Conservation (phyloP, 2,797 vertebrate genomes). For the Eremophila alpestris region DNA sequence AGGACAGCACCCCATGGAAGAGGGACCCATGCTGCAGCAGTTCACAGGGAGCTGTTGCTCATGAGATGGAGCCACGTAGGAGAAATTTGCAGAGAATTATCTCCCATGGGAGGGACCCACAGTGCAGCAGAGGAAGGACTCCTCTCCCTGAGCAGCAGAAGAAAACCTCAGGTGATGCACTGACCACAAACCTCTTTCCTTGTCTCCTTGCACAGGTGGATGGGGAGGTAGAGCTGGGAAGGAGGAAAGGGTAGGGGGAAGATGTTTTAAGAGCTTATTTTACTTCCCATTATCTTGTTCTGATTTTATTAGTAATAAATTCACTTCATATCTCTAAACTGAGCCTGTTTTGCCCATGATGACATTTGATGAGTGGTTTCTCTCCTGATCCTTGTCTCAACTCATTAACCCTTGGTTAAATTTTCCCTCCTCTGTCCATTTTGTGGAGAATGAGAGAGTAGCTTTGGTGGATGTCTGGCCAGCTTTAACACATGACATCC, state of each 20-base stretch:
- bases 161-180: neutral
- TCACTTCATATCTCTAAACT: neutral
- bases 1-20: neutral
- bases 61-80: fast-evolving
- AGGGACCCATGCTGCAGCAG: neutral
- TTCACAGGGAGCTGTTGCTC: neutral
- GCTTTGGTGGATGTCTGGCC: neutral
- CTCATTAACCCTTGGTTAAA: fast-evolving
- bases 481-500: neutral
- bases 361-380: neutral
- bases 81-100: neutral
- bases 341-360: neutral
- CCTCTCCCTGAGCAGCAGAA: neutral
- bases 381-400: fast-evolving
- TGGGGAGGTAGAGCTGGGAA: fast-evolving
- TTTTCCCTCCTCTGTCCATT: neutral
- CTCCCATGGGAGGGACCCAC: fast-evolving
- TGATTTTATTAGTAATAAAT: neutral
- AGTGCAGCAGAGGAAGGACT: neutral
- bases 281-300: neutral
- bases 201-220: fast-evolving
- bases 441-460: fast-evolving
- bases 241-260: neutral
- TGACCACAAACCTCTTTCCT: neutral
- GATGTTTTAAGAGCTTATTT: neutral